Base-by-base conservation (phyloP, 2,888 invertebrate genomes). In the Melieria crassipennis region DNA sequence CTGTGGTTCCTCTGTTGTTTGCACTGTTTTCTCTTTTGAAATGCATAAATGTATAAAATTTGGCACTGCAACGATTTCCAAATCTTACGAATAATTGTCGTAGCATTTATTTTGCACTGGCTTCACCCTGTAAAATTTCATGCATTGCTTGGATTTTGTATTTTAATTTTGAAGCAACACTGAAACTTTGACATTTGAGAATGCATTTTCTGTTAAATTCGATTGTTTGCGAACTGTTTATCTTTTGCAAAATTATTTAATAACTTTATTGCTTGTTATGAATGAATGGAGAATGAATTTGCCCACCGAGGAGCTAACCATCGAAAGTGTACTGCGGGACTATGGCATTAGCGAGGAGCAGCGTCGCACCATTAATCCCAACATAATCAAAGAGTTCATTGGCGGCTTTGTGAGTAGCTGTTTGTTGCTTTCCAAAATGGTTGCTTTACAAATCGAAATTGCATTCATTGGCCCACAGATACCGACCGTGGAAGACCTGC, bases 401-500 rank as follows among this genome's bases (percentile, higher is more conserved):
- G 67, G 52, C 7, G 67, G 52, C 61, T 67, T 67, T 13, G 67
- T 67, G 9, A 60, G 67, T 67, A 60, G 5, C 16, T 46, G 5
- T 60, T 43, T 55, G 55, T 55, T 55, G 55, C 9, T 55, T 5
- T n/a, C 10, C 11, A 13, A n/a, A 9, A 5, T 55, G 11, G 1
- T 55, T 55, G 55, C 55, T 5, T 13, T 55, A 5, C 6, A 5
- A 13, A 13, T 30, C 7, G 7, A 43, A 5, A 16, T 58, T 16
- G 2, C 16, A 57, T 10, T 42, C 58, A 16, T 30, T 30, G 30
- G 13, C n/a, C 46, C 4, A 9, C 30, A 69, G 69, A 69, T 69
- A 62, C 69, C 69, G 5, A 69, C 69, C 13, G 55, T 47, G 7
- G 30, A 46, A 55, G 69, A 69, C 47, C 46, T 69, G 47, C 52